Base-by-base conservation (phyloP, 2,113 vertebrate genomes). In the Aythya baeri region DNA sequence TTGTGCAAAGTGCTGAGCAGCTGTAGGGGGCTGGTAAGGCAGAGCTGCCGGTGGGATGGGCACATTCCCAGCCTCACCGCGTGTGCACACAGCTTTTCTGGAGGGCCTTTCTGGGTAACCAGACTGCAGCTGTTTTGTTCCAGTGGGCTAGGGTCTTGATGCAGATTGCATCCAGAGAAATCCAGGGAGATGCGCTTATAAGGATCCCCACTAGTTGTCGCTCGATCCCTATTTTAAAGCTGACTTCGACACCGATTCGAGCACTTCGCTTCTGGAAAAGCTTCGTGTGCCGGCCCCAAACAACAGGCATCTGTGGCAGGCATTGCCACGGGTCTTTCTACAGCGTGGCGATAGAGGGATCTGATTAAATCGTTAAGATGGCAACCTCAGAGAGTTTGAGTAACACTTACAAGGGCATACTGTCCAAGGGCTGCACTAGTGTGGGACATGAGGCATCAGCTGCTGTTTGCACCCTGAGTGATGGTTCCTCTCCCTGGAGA, bases 141-240 rank as follows among this genome's bases (percentile, higher is more conserved):
- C 34, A n/a, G 0, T 14, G 52, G 41, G 49, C 11, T 25, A 6
- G 17, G 46, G 32, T 72, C 74, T 75, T 20, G 27, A 38, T 43
- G 41, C 49, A n/a, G 52, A 29, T 71, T 15, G 29, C 44, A 22
- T 63, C 0, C 6, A 12, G 4, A 31, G 34, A 76, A 86, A 58
- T 46, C 78, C 52, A n/a, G 0, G 0, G 70, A 27, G 71, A 3
- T 96, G 97, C 92, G 93, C 71, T 96, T 87, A 89, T 0, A 25
- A 50, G 73, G 81, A 90, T 61, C 72, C 88, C 94, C 97, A 95
- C 97, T 97, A 97, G 97, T 97, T 97, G 97, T 97, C 97, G 88
- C 96, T 94, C 96, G 9, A 93, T 91, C 81, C 70, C 83, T 68
- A 92, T 91, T 96, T 91, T 96, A 96, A 88, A 82, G 70, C 91